Evolutionary conservation across 2,113 vertebrate genomes (phyloP).

Genomic region (Dendrocopos noguchii): DNA sequence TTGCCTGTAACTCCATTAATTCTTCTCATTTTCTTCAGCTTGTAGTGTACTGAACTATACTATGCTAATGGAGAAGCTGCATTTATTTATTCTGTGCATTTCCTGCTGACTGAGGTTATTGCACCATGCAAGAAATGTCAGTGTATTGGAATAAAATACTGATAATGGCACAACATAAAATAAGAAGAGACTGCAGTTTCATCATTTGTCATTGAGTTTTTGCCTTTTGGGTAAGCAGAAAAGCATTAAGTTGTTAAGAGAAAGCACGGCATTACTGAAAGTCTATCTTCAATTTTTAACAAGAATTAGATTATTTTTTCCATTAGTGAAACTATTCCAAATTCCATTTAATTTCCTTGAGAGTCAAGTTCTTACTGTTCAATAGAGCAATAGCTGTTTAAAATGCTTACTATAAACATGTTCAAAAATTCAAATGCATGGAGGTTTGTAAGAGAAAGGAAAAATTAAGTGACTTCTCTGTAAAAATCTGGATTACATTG

Average conservation of each 20-base stretch:
- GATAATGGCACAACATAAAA: background rate
- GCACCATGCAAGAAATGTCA: slow-evolving; percentile 17
- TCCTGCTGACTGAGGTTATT: slow-evolving; percentile 41
- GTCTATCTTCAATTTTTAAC: background rate
- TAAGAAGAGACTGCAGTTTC: background rate
- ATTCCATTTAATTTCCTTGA: slow-evolving; percentile 15
- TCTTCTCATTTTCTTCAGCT: slow-evolving; percentile 23
- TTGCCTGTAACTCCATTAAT: slow-evolving; percentile 42
- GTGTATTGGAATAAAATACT: slow-evolving; percentile 5
- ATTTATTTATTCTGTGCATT: slow-evolving; percentile 61
- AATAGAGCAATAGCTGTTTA: background rate
- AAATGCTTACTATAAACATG: background rate
- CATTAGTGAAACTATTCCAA: background rate
- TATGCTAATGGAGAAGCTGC: slow-evolving; percentile 14
- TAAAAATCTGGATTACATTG: background rate
- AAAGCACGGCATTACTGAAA: slow-evolving; percentile 6
- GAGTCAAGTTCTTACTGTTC: background rate
- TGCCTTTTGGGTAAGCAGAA: slow-evolving; percentile 18
- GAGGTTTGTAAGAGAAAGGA: background rate
- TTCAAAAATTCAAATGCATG: background rate
- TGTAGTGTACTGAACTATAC: background rate
- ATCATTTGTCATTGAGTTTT: slow-evolving; percentile 10
- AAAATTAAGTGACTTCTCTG: background rate
- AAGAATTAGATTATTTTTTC: slow-evolving; percentile 22
- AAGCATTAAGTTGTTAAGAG: background rate